phyloP scores from a whole-genome alignment of 1,140 invertebrate genomes.

The Heliconius hermathena region DNA sequence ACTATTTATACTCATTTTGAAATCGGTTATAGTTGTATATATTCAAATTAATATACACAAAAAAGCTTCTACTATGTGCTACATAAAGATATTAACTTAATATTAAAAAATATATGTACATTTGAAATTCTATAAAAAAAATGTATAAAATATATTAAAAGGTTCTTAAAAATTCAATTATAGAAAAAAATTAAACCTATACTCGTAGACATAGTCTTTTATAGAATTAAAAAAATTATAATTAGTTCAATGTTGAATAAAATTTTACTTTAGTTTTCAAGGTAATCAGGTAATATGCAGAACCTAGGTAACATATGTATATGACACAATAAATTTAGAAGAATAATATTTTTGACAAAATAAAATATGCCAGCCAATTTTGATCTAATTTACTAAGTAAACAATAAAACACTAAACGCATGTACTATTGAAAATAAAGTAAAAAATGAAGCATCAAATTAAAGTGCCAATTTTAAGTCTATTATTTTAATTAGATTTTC shows the following conservation, averaged over 20 bases:
- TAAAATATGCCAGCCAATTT: not conserved
- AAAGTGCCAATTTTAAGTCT: too few relatives aligned
- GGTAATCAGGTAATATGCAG: too few relatives aligned
- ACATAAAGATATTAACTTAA: not conserved
- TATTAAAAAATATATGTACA: not conserved
- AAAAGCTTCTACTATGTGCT: not conserved
- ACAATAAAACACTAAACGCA: not conserved
- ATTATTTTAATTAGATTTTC: too few relatives aligned
- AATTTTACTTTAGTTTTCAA: too few relatives aligned
- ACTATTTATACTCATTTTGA: not conserved
- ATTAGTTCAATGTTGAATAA: too few relatives aligned
- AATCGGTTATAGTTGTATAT: not conserved
- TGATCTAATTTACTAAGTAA: not conserved
- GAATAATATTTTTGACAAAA: not conserved
- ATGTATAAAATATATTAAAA: too few relatives aligned
- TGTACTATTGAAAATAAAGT: not conserved
- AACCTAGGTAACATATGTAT: not conserved
- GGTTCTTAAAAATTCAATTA: too few relatives aligned
- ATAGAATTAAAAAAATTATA: too few relatives aligned
- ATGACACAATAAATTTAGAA: conserved; percentile 6
- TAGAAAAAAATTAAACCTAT: too few relatives aligned
- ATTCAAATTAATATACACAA: not conserved
- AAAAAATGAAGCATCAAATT: too few relatives aligned
- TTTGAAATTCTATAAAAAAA: not conserved
- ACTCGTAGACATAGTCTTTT: too few relatives aligned